Evolutionary conservation across 2,888 invertebrate species (phyloP), one percentile per base, ranked within the genome.

Genomic region (Terebella lapidaria): DNA sequence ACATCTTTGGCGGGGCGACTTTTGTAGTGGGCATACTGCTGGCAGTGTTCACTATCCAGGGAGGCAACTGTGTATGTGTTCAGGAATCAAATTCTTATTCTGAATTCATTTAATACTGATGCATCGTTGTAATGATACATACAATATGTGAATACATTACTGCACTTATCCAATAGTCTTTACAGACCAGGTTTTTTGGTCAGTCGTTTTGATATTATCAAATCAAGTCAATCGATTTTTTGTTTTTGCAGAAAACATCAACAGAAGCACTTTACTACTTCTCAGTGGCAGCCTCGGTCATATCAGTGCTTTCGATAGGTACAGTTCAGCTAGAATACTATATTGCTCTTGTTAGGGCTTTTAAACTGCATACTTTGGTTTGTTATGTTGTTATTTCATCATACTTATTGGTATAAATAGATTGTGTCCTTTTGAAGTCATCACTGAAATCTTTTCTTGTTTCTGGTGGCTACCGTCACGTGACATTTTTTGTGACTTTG

Each of bases 11-110:
- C 3, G 57, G 71, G 0, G 57, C 70, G 25, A 62, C 61, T 47
- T 70, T 74, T 47, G 58, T 74, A 29, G 64, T 69, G 51, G 69
- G 70, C 1, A 30, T 75, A 20, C 63, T 71, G 18, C 67, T 66
- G 20, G 61, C 70, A 28, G 63, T 62, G 0, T 64, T 69, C 35
- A 70, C 71, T 1, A 62, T 68, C 30, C 56, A 65, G 29, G 71
- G 72, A 10, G 65, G 63, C 29, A 67, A 71, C 25, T 77, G 77
- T 69, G 77, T 77, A 71, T 73, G 77, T 73, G 10, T 54, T 22
- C 20, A 10, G 18, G 18, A 18, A 18, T 35, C 35, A 35, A 35
- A 18, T 10, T 35, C 35, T n/a, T n/a, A n/a, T n/a, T n/a, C n/a
- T n/a, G n/a, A n/a, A n/a, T n/a, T n/a, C n/a, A n/a, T n/a, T n/a